phyloP scores from a whole-genome alignment of 2,113 vertebrate species.

The Platycercus adscitus region DNA sequence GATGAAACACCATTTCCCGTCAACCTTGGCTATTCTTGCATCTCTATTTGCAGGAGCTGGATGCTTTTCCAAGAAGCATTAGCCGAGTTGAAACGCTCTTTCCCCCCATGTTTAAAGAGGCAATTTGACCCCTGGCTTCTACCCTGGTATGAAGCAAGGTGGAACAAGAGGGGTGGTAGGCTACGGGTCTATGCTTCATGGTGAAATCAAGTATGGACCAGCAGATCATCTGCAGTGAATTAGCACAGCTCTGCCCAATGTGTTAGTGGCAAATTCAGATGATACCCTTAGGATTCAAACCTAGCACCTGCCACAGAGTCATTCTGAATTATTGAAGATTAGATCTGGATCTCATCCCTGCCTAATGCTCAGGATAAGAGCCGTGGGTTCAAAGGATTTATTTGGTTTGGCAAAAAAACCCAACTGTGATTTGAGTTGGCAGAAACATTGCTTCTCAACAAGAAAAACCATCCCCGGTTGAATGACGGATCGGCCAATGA shows the following conservation, averaged over 20 bases:
- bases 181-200: accelerated
- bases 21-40: accelerated
- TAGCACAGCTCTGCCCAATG: background rate
- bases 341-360: background rate
- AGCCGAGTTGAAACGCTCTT: background rate
- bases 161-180: background rate
- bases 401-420: background rate
- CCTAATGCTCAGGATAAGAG: background rate
- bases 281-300: background rate
- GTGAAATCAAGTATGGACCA: background rate
- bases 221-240: background rate
- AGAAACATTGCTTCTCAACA: background rate
- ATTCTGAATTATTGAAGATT: background rate
- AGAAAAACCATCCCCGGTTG: background rate
- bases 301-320: background rate
- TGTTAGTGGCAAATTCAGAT: background rate
- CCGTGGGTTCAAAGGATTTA: background rate
- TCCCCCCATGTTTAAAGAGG: background rate
- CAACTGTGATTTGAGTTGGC: background rate
- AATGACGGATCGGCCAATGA: background rate
- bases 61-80: background rate
- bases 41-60: background rate
- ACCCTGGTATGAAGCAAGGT: background rate
- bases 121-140: background rate
- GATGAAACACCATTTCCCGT: background rate